These are phyloP conservation scores for Macaria notata DNA, from an alignment of 2,888 invertebrate species.

Conservation along the genomic window DNA sequence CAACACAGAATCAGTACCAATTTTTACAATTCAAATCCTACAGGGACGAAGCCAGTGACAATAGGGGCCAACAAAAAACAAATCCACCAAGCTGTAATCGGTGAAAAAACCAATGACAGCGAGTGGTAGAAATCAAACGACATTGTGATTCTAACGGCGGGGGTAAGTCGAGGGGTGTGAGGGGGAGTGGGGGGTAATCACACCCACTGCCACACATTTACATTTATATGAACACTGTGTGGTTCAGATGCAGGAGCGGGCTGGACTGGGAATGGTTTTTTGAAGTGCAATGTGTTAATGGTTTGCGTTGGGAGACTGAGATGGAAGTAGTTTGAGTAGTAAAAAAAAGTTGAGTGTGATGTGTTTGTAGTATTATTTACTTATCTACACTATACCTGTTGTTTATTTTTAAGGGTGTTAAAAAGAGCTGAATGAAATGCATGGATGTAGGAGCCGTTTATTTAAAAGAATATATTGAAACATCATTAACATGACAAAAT, in stretches of 20 bases:
- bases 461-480: too few species aligned
- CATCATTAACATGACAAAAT: too few species aligned
- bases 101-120: constrained; percentile 31
- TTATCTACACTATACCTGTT: too few species aligned
- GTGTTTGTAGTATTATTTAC: too few species aligned
- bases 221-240: constrained; percentile 62
- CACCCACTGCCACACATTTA: constrained; percentile 55
- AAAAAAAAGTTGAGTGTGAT: too few species aligned
- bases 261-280: constrained; percentile 14
- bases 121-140: constrained; percentile 39
- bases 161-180: not conserved
- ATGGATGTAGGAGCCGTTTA: too few species aligned
- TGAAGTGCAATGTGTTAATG: constrained; percentile 3
- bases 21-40: not conserved
- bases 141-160: constrained; percentile 36
- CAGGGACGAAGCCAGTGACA: not conserved
- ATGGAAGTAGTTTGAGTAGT: too few species aligned
- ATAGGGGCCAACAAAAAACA: not conserved
- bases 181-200: constrained; percentile 42
- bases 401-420: too few species aligned
- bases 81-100: constrained; percentile 15
- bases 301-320: too few species aligned
- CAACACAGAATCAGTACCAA: too few species aligned
- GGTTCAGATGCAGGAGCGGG: constrained; percentile 23
- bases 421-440: too few species aligned